Evolutionary conservation across 2,113 vertebrate genomes (phyloP).

Genomic region (Podocnemis expansa): DNA sequence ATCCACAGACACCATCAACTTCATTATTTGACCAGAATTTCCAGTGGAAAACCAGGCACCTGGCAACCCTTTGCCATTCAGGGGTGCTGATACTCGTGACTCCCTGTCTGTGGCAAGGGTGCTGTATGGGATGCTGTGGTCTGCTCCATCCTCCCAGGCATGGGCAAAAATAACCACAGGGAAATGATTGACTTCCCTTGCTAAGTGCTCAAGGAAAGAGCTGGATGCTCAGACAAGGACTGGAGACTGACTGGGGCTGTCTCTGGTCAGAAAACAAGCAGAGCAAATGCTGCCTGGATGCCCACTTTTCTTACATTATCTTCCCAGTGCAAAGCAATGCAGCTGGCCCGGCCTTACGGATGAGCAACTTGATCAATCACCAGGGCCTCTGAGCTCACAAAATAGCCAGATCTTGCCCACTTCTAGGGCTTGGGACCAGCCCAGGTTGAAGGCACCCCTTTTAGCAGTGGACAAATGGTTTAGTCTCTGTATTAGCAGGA

Average conservation of each 20-base stretch:
- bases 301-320: neutral
- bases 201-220: neutral
- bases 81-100: neutral
- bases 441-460: neutral
- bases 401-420: neutral
- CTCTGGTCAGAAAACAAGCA: neutral
- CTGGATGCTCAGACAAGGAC: neutral
- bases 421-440: neutral
- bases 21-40: neutral
- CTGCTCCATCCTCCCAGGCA: constrained; percentile 2
- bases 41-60: neutral
- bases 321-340: neutral
- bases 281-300: neutral
- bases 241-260: neutral
- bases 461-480: neutral
- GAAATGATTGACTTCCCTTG: constrained; percentile 20
- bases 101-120: neutral
- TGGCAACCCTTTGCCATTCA: accelerated
- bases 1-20: too few relatives aligned
- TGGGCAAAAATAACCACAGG: neutral
- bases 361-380: accelerated
- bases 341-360: neutral
- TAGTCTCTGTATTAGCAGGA: neutral
- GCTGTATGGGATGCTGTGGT: neutral
- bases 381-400: neutral